Base-by-base conservation (phyloP, 2,113 vertebrate species). In the Ivindomyrus marchei region DNA sequence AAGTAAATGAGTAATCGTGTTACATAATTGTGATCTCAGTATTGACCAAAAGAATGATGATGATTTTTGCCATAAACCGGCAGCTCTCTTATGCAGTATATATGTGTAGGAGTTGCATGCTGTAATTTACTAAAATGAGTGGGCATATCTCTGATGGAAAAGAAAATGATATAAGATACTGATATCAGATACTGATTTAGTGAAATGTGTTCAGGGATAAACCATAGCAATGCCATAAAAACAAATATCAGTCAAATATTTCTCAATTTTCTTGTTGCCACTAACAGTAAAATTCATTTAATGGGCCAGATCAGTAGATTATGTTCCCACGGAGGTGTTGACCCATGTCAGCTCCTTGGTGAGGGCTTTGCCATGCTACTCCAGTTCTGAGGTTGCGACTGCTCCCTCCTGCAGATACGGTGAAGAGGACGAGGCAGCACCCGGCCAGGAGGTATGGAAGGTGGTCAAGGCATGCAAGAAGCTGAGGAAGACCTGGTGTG, bases 331-430 rank as follows among this genome's bases (percentile, higher is more conserved):
- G n/a, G 84, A 27, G 45, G 45, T 50, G n/a, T 10, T 85, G 84
- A 50, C 45, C 11, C 45, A 11, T 13, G 84, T 86, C 24, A 11
- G 24, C 4, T 27, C 15, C 24, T 50, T 45, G 39, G 9, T 47
- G 17, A 47, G 8, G 8, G 9, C 8, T 24, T 47, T 46, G 19
- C 80, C 15, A 4, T 7, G 80, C 19, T 7, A 46, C 80, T 85
- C 10, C 3, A 45, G 86, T 17, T 27, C 58, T 66, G n/a, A 66
- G n/a, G 58, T 66, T 66, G 24, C 3, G n/a, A 24, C 13, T 91
- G 7, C 89, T 91, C 88, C 91, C 85, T 91, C 66, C 90, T 15
- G 4, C 90, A 99, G 98, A 91, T 99, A 99, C 0, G 98, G 98
- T 0, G 93, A 97, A 89, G 93, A 92, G 53, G 93, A 92, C 39